Percentiles rank a stretch among this genome's conserved stretches.
These are phyloP conservation scores for Lerista edwardsae DNA, from an alignment of 2,797 vertebrate genomes.

Conservation along the genomic window DNA sequence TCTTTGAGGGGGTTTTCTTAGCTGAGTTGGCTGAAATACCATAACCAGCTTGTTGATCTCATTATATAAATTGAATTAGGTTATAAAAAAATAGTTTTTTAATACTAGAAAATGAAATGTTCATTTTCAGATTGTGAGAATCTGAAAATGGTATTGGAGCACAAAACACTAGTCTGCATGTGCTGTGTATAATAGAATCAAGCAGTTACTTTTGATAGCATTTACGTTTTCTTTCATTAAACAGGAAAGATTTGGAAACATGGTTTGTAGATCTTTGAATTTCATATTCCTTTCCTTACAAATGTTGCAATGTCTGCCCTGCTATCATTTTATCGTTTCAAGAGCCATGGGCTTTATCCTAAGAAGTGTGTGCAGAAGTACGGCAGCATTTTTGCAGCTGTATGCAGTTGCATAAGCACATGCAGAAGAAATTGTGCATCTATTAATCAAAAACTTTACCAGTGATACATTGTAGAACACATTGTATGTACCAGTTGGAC, in stretches of 20 bases:
- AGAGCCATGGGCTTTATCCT: neutral
- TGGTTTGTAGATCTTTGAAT: neutral
- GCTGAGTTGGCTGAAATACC: neutral
- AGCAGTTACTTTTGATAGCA: too few species aligned
- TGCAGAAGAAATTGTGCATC: too few species aligned
- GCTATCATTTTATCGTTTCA: neutral
- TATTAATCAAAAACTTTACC: too few species aligned
- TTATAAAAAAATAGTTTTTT: neutral
- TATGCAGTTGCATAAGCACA: too few species aligned
- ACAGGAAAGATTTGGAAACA: neutral
- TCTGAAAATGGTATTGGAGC: neutral
- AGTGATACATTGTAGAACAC: too few species aligned
- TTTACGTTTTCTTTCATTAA: neutral
- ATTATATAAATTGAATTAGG: neutral
- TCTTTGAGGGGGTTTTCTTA: neutral
- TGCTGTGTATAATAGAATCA: neutral
- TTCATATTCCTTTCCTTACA: neutral
- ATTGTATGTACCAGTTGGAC: too few species aligned
- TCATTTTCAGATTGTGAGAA: neutral
- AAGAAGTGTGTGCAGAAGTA: too few species aligned
- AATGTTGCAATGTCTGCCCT: neutral
- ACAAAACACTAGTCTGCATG: too few species aligned
- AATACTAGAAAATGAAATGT: neutral
- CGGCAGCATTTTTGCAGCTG: too few species aligned
- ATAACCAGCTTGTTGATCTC: rapidly evolving